phyloP scores from a whole-genome alignment of 2,888 invertebrate species.

The Acleris emargana region DNA sequence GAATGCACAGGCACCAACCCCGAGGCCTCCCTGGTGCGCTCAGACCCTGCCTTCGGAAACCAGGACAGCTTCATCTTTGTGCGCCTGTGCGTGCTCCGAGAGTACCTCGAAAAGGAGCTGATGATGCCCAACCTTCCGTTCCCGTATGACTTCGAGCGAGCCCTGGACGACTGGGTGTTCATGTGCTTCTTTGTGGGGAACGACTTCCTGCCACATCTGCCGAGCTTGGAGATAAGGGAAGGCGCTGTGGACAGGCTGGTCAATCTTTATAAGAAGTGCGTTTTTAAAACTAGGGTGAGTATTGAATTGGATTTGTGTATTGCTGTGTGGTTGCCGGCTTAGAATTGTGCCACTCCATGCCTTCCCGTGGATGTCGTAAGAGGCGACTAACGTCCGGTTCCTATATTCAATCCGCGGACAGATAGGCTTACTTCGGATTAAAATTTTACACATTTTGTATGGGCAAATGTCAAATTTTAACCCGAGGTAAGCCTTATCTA shows the following conservation, averaged over 20 bases:
- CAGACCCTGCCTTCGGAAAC: constrained; percentile 85
- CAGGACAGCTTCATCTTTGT: constrained; percentile 97
- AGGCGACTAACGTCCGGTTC: no score
- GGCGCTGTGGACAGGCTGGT: constrained; percentile 98
- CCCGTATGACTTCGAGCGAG: constrained; percentile 96
- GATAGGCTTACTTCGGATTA: no score
- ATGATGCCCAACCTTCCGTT: constrained; percentile 97
- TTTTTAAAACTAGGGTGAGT: constrained; percentile 94
- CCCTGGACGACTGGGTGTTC: constrained; percentile 97
- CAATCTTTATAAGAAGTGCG: constrained; percentile 95
- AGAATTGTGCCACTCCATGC: no score
- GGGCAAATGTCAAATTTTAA: no score
- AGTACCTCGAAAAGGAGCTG: constrained; percentile 90
- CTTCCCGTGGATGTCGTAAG: no score
- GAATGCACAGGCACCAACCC: constrained; percentile 92
- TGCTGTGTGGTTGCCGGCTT: no score
- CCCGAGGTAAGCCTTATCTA: no score
- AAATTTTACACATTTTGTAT: no score
- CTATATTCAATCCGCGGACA: no score
- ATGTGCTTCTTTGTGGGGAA: constrained; percentile 99
- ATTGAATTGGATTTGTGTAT: background rate
- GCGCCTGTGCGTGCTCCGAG: constrained; percentile 94
- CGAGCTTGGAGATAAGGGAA: constrained; percentile 98
- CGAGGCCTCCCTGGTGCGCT: constrained; percentile 83
- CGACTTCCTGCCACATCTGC: constrained; percentile 98